A percentile compares a stretch with the other conserved stretches of the same genome.
Evolutionary conservation across 2,888 invertebrate genomes (phyloP).

Genomic region (Proisotoma minuta): DNA sequence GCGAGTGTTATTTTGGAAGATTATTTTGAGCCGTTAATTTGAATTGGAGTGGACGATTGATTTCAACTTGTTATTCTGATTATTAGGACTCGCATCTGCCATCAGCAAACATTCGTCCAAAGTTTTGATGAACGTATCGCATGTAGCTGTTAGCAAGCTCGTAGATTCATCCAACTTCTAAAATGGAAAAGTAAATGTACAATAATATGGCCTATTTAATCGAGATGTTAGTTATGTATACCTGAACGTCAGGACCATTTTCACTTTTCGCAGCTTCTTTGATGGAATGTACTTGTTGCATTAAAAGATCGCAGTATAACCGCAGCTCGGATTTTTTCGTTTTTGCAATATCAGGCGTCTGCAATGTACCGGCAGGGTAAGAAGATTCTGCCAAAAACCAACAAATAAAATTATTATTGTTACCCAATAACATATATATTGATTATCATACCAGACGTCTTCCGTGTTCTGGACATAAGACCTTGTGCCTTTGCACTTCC

Average conservation of each 20-base stretch:
- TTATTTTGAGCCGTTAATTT: too few relatives aligned
- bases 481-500: constrained; percentile 71
- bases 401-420: too few relatives aligned
- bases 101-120: constrained; percentile 72
- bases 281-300: constrained; percentile 76
- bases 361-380: not conserved
- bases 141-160: constrained; percentile 68
- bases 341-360: constrained; percentile 55
- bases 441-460: constrained; percentile 48
- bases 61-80: constrained; percentile 28
- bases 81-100: constrained; percentile 38
- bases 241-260: constrained; percentile 60
- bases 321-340: constrained; percentile 72
- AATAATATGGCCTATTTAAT: not conserved
- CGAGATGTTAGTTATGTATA: too few relatives aligned
- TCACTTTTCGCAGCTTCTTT: constrained; percentile 61
- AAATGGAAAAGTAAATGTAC: not conserved
- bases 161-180: constrained; percentile 69
- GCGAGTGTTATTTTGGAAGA: too few relatives aligned
- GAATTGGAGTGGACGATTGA: constrained; percentile 41
- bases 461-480: constrained; percentile 52
- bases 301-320: constrained; percentile 73
- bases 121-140: constrained; percentile 76
- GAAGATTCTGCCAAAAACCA: too few relatives aligned
- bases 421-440: not conserved